phyloP scores from a whole-genome alignment of 37 sponge, comb jelly and placozoan species.

The Hormiphora californensis region DNA sequence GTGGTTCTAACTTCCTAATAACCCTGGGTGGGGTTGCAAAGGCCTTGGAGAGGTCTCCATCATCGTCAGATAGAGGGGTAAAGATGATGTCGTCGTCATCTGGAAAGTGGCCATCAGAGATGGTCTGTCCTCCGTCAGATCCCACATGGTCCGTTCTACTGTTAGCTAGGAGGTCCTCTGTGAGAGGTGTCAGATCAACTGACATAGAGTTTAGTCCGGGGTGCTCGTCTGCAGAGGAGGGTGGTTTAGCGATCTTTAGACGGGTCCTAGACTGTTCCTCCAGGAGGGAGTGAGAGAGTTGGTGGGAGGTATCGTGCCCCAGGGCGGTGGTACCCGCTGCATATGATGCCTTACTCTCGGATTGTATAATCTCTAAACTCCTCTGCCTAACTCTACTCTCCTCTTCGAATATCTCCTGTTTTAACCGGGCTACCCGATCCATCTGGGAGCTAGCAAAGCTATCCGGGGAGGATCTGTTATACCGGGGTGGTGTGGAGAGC shows the following conservation, averaged over 20 bases:
- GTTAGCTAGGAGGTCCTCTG: slow-evolving; percentile 29
- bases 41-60: neutral
- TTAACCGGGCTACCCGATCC: neutral
- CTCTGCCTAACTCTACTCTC: slow-evolving; percentile 14
- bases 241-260: slow-evolving; percentile 46
- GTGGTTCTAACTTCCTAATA: neutral
- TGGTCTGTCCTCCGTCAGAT: slow-evolving; percentile 21
- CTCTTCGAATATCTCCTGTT: slow-evolving; percentile 15
- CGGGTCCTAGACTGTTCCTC: slow-evolving; percentile 11
- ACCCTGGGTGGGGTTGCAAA: slow-evolving; percentile 26
- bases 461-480: neutral
- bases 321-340: neutral
- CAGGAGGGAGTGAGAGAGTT: slow-evolving; percentile 29
- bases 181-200: slow-evolving; percentile 31
- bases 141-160: neutral
- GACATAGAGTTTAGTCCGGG: neutral
- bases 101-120: slow-evolving; percentile 46
- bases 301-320: neutral
- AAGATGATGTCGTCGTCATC: slow-evolving; percentile 36
- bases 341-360: neutral
- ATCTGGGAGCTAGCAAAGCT: neutral
- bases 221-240: neutral
- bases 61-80: slow-evolving; percentile 37
- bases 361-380: neutral
- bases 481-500: slow-evolving; percentile 22